Conservation (phyloP, 2,113 vertebrate genomes). For the Phylloscopus trochilus region DNA sequence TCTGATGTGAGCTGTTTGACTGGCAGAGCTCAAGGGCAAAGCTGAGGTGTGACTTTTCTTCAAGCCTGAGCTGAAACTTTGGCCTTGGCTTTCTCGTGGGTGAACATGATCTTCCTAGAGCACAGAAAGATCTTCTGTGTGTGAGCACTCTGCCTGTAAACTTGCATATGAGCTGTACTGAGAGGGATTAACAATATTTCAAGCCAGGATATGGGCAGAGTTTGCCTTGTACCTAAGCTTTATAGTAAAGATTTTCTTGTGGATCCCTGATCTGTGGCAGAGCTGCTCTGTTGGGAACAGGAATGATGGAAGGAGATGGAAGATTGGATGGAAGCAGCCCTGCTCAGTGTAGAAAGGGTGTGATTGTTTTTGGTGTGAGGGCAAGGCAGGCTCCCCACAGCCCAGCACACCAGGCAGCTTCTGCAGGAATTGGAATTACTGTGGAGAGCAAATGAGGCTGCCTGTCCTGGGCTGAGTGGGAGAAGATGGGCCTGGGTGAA, state of each 20-base stretch:
- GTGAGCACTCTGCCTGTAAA: background rate
- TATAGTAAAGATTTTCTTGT: background rate
- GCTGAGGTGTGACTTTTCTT: background rate
- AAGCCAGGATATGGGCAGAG: background rate
- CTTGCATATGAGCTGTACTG: background rate
- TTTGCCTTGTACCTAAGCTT: background rate
- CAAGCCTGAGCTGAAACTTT: background rate
- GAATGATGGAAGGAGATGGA: background rate
- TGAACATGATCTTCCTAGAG: background rate
- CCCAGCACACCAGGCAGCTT: background rate
- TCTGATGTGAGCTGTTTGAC: background rate
- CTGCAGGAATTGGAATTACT: background rate
- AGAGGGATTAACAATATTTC: background rate
- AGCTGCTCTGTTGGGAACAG: background rate
- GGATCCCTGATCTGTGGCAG: background rate
- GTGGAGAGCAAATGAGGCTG: background rate
- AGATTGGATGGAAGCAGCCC: background rate
- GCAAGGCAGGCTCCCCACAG: background rate
- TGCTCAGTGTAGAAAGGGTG: background rate
- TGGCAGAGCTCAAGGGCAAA: background rate
- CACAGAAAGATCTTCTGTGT: background rate
- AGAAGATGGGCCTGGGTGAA: background rate
- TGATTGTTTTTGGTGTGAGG: background rate
- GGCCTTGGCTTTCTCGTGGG: background rate
- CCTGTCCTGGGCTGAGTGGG: rapidly evolving